Percentiles rank a stretch among this genome's conserved stretches.
Conservation (phyloP, 2,888 invertebrate genomes). For the Macrosoma leucophasiata region DNA sequence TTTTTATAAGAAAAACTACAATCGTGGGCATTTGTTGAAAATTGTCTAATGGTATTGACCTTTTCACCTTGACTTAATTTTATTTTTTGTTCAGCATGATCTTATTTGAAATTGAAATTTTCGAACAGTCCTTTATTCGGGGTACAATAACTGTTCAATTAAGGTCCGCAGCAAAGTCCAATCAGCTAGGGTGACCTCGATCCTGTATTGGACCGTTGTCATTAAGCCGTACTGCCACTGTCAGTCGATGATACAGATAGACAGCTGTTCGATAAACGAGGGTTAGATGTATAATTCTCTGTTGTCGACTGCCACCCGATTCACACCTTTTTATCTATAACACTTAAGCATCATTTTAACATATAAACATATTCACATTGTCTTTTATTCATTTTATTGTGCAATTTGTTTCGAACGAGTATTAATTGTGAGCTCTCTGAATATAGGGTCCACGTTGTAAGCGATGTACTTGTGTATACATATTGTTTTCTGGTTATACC, state of each 20-base stretch:
- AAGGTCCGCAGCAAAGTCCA: slow-evolving; percentile 8
- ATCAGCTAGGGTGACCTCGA: slow-evolving; percentile 49
- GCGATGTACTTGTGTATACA: too few species aligned
- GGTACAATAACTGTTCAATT: slow-evolving; percentile 2
- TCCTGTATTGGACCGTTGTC: slow-evolving; percentile 60
- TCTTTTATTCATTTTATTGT: slow-evolving; percentile 30
- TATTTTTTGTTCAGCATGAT: slow-evolving; percentile 5
- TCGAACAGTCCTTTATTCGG: neutral
- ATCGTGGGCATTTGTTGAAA: too few species aligned
- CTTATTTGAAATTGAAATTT: neutral
- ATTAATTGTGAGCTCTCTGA: slow-evolving; percentile 51
- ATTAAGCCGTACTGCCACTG: slow-evolving; percentile 55
- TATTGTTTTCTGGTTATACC: too few species aligned
- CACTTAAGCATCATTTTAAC: slow-evolving; percentile 37
- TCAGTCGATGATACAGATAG: slow-evolving; percentile 47
- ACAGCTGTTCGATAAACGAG: slow-evolving; percentile 51
- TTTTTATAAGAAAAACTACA: too few species aligned
- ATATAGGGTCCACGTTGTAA: slow-evolving; percentile 39
- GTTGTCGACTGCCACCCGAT: slow-evolving; percentile 29
- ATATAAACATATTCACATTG: slow-evolving; percentile 28
- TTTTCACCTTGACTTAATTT: slow-evolving; percentile 9
- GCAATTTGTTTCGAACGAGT: slow-evolving; percentile 47
- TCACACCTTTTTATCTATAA: slow-evolving; percentile 30
- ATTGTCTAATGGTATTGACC: too few species aligned
- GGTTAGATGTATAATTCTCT: slow-evolving; percentile 41